Evolutionary conservation across 64 coral and sea anemone genomes (phyloP), one percentile per base, ranked within the genome.

Genomic region (Porites lutea): DNA sequence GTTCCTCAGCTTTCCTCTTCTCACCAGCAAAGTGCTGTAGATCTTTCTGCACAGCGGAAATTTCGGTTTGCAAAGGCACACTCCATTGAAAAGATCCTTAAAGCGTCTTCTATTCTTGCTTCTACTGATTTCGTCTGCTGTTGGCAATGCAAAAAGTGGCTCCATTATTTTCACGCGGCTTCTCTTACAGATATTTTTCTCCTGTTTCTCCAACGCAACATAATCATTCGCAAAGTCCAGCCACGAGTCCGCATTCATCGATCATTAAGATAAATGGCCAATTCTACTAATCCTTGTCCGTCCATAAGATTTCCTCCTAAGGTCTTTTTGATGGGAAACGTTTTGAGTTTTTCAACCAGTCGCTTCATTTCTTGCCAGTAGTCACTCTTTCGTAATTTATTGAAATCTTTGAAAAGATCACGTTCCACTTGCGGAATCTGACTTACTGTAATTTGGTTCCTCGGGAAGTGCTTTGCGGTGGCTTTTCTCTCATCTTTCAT

Each of bases 101-200:
- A 72, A 16, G 69, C 77, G 13, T 48, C 59, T 43, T 88, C 54
- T 6, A 49, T 87, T 37, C 22, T 78, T 23, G 51, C 71, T 70
- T 14, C 15, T n/a, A 60, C n/a, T n/a, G n/a, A n/a, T 46, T 13
- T 49, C 77, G 49, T 55, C 78, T 2, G 13, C 82, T 77, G 2
- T 73, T 3, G 47, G 58, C 21, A 23, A 57, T 0, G 52, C 78
- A 80, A 80, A 61, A 1, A 80, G 37, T 13, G 94, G 94, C 19
- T 95, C 74, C 0, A 95, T 59, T 18, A 88, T 15, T 48, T 87
- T 79, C 18, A 53, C 57, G 68, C 82, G 74, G 13, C 67, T 81
- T 51, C 94, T 68, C 58, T 72, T 75, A 64, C 94, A 95, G 23
- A 95, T 77, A 76, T 88, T 77, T 47, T 73, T 95, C 59, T n/a